phyloP scores from a whole-genome alignment of 2,888 invertebrate species.

The Melipona beecheii region DNA sequence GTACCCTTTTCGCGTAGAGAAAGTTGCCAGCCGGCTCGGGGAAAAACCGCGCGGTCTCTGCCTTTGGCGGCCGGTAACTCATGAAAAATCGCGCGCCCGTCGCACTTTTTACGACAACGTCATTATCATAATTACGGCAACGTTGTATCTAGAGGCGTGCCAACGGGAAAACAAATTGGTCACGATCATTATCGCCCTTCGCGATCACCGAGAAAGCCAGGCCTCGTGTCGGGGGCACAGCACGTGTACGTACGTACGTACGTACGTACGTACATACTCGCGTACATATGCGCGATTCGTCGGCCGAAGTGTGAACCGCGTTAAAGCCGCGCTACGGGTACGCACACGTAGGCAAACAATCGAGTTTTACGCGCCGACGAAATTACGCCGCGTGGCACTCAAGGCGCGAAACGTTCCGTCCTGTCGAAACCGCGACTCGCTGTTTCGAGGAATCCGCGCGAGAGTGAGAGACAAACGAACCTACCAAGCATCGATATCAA shows the following conservation, averaged over 20 bases:
- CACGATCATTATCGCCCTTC: conserved; percentile 76
- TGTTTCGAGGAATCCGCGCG: neutral
- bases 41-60: neutral
- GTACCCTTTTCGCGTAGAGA: neutral
- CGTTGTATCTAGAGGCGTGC: conserved; percentile 68
- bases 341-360: conserved; percentile 10
- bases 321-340: conserved; percentile 5
- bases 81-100: conserved; percentile 28
- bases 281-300: neutral
- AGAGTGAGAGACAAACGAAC: too few relatives aligned
- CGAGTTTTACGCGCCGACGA: conserved; percentile 38
- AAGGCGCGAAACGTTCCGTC: neutral
- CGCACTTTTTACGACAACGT: conserved; percentile 45
- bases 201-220: conserved; percentile 59
- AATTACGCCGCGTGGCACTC: conserved; percentile 19
- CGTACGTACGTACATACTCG: neutral
- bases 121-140: conserved; percentile 70
- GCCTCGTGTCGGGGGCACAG: conserved; percentile 25
- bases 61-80: conserved; percentile 5
- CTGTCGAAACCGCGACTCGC: neutral
- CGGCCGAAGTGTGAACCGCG: conserved; percentile 24
- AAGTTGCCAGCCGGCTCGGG: conserved; percentile 12
- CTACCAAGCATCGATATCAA: neutral
- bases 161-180: conserved; percentile 77
- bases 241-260: neutral